phyloP scores from a whole-genome alignment of 2,113 vertebrate genomes.

The Carollia perspicillata region DNA sequence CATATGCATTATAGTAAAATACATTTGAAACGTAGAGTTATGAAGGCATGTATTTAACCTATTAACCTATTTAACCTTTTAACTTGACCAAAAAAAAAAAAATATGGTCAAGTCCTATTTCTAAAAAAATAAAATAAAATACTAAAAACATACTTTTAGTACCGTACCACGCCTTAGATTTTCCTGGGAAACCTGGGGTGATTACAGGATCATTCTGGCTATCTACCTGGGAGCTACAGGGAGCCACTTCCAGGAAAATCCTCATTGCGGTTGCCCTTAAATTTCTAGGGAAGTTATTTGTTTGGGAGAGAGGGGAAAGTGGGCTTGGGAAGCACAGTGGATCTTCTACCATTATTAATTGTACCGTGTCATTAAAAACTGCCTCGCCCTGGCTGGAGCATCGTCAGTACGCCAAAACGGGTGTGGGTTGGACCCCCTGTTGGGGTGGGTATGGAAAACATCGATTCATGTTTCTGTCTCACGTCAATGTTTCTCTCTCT shows the following conservation, averaged over 20 bases:
- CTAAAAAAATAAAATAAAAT: neutral
- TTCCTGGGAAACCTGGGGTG: conserved; percentile 12
- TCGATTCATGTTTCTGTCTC: too few species aligned
- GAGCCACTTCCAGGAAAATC: neutral
- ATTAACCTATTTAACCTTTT: too few species aligned
- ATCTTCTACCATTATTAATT: neutral
- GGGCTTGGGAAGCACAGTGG: neutral
- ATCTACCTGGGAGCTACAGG: neutral
- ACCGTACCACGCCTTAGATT: neutral
- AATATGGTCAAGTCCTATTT: neutral
- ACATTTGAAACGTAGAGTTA: conserved; percentile 24
- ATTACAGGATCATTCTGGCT: neutral
- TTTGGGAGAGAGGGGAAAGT: neutral
- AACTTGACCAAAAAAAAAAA: too few species aligned
- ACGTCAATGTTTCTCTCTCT: too few species aligned
- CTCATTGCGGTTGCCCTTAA: neutral
- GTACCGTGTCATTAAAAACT: neutral
- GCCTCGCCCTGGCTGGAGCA: neutral
- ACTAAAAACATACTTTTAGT: neutral
- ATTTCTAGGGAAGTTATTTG: neutral
- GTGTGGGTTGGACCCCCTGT: too few species aligned
- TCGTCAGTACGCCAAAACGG: too few species aligned
- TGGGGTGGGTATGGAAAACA: too few species aligned
- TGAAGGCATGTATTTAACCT: neutral
- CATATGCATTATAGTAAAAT: neutral